Percentiles rank a stretch among this genome's conserved stretches.
These are phyloP conservation scores for Oncorhynchus masou DNA, from an alignment of 2,113 vertebrate genomes.

Conservation along the genomic window DNA sequence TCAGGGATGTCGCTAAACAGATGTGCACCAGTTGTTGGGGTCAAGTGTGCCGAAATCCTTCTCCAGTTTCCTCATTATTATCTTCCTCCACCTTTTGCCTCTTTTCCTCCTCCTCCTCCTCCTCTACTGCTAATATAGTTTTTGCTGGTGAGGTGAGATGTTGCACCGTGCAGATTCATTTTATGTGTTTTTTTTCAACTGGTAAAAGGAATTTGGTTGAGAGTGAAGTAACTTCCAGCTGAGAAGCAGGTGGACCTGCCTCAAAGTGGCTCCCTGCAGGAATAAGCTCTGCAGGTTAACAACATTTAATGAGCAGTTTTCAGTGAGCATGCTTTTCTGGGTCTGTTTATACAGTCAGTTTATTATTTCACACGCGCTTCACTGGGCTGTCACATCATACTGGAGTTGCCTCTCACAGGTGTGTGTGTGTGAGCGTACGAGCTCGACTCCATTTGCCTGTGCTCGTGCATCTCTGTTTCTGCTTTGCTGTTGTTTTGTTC, in stretches of 20 bases:
- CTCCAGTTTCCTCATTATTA: too few species aligned
- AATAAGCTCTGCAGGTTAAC: conserved; percentile 60
- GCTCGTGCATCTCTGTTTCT: conserved; percentile 26
- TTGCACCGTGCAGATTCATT: background rate
- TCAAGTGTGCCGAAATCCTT: too few species aligned
- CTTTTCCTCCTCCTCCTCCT: too few species aligned
- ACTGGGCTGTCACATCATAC: conserved; percentile 3
- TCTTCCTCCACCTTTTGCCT: too few species aligned
- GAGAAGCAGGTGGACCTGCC: conserved; percentile 54
- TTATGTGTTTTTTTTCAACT: background rate
- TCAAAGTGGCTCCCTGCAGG: conserved; percentile 41
- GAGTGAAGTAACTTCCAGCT: conserved; percentile 26
- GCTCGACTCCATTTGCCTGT: background rate
- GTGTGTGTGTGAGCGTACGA: conserved; percentile 3
- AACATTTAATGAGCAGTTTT: conserved; percentile 61
- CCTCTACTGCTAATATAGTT: conserved; percentile 10
- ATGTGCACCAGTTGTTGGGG: too few species aligned
- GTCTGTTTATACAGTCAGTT: conserved; percentile 46
- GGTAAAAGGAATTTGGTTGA: background rate
- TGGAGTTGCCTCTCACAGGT: background rate
- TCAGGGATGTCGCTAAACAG: too few species aligned
- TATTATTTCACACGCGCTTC: conserved; percentile 33
- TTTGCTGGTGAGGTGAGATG: too few species aligned
- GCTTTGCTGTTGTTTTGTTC: conserved; percentile 34
- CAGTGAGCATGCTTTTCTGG: conserved; percentile 35